Evolutionary conservation across 2,888 invertebrate genomes (phyloP).

Genomic region (Pantelozetes paolii): DNA sequence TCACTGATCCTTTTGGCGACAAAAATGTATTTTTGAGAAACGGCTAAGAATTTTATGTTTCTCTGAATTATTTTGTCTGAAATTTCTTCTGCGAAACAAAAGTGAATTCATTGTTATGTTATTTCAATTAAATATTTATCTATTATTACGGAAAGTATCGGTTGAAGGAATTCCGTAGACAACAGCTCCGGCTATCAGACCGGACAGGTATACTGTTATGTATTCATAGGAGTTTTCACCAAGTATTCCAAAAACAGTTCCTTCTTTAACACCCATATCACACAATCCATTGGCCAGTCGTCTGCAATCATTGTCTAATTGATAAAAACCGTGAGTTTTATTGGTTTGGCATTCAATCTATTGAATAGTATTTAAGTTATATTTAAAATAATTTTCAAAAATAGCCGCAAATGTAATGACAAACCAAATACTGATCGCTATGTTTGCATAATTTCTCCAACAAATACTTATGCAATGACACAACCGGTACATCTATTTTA

Average conservation of each 20-base stretch:
- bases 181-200: slow-evolving; percentile 14
- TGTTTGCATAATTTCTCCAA: background rate
- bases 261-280: background rate
- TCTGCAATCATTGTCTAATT: background rate
- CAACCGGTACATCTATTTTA: background rate
- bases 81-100: slow-evolving; percentile 21
- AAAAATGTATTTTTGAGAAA: slow-evolving; percentile 4
- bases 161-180: background rate
- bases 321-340: background rate
- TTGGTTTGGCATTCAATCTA: slow-evolving; percentile 15
- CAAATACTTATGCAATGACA: slow-evolving; percentile 6
- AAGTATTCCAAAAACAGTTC: background rate
- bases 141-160: background rate
- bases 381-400: too few relatives aligned
- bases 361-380: too few relatives aligned
- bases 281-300: slow-evolving; percentile 4
- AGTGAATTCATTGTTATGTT: background rate
- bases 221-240: slow-evolving; percentile 28
- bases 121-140: background rate
- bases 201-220: background rate
- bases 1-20: slow-evolving; percentile 15
- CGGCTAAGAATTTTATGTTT: slow-evolving; percentile 27
- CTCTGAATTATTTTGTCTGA: slow-evolving; percentile 33
- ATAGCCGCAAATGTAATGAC: too few relatives aligned
- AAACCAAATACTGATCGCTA: slow-evolving; percentile 12